Percentiles rank a stretch among this genome's conserved stretches.
These are phyloP conservation scores for Dorcus parallelipipedus DNA, from an alignment of 2,888 invertebrate species.

Conservation along the genomic window DNA sequence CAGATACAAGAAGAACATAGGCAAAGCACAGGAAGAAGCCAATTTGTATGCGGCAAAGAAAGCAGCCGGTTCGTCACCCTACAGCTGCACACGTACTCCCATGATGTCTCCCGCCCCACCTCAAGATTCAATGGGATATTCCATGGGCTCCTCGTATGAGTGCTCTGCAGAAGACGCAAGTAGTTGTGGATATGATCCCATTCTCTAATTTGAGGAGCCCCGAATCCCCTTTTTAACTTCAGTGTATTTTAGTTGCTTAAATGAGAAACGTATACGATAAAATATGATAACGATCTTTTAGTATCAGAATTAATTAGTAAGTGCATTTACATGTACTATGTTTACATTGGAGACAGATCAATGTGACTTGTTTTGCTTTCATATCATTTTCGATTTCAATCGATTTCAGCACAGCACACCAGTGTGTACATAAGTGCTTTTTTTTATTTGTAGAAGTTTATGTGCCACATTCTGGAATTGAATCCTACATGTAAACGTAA, in stretches of 20 bases:
- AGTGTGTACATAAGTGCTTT: no score
- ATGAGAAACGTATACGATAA: no score
- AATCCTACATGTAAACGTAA: no score
- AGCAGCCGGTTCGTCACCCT: constrained; percentile 74
- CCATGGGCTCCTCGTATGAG: constrained; percentile 89
- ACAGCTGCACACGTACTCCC: constrained; percentile 86
- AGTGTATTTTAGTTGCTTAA: not conserved
- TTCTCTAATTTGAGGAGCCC: not conserved
- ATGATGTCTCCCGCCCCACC: constrained; percentile 94
- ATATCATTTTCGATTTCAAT: no score
- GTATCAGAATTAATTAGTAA: no score
- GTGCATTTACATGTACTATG: no score
- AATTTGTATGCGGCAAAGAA: constrained; percentile 98
- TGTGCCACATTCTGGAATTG: no score
- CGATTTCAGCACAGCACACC: no score
- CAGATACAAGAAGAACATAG: constrained; percentile 99
- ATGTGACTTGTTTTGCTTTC: no score
- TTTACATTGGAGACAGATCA: no score
- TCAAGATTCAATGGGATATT: constrained; percentile 91
- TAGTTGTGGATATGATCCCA: not conserved
- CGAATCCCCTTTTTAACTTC: not conserved
- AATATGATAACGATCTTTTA: no score
- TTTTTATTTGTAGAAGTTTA: no score
- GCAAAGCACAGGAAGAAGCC: constrained; percentile 99
- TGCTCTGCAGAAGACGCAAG: constrained; percentile 64